Conservation (phyloP, 2,888 invertebrate genomes). For the Heliconius aoede region DNA sequence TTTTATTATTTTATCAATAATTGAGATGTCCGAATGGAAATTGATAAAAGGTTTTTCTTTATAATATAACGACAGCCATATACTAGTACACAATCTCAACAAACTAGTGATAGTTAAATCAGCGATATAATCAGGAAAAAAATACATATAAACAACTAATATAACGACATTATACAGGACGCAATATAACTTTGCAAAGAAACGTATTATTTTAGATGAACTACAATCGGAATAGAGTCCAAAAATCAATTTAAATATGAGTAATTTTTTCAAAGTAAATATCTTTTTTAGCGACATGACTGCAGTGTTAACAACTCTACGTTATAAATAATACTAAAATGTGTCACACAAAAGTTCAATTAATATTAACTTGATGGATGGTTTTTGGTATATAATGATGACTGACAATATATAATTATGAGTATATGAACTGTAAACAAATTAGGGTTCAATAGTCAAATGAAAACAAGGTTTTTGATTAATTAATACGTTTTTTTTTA, state of each 20-base stretch:
- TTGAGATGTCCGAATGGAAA: conserved; percentile 13
- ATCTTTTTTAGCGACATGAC: background rate
- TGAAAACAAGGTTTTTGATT: too few species aligned
- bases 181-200: background rate
- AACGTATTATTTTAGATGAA: background rate
- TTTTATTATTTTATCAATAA: conserved; percentile 19
- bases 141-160: background rate
- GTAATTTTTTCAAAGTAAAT: background rate
- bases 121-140: background rate
- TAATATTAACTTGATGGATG: conserved; percentile 1
- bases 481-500: too few species aligned
- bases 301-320: background rate
- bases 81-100: background rate
- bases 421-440: background rate
- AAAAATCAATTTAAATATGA: background rate
- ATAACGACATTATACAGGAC: background rate
- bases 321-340: background rate
- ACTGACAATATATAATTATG: conserved; percentile 4
- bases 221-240: conserved; percentile 2
- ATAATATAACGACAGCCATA: background rate
- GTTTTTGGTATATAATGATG: background rate
- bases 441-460: conserved; percentile 2
- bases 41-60: conserved; percentile 5
- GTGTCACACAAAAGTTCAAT: background rate
- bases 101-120: background rate